Base-by-base conservation (phyloP, 2,113 vertebrate genomes). In the Hyla sarda region DNA sequence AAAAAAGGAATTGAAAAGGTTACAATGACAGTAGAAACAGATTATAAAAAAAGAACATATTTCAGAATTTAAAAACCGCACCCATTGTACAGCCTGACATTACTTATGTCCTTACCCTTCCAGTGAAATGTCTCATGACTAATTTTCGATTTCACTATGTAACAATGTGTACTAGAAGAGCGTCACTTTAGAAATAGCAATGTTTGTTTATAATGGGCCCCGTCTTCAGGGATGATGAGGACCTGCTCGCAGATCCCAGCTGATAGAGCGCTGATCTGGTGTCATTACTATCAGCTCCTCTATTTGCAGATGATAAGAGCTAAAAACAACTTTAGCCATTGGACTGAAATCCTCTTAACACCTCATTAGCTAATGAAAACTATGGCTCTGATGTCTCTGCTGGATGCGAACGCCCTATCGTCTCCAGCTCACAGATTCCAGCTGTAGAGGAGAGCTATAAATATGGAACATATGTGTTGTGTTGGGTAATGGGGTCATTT, bases 291-390 rank as follows among this genome's bases (percentile, higher is more conserved):
- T 52, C 48, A 32, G 28, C 48, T 77, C 48, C 72, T 48, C 41
- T 74, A 74, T 74, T 52, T 77, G 48, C 25, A 77, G 74, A 77
- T 52, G 73, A 76, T 77, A 77, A 32, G 16, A 32, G 74, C 47
- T 77, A 32, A 77, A 77, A 77, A 77, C 74, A 77, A 54, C 74
- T 77, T 41, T 77, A 34, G 47, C 48, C 48, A 77, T 52, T 52
- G 77, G 34, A 60, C 52, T 41, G 77, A 60, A 60, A 80, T 62
- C 52, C 37, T 34, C 34, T 60, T 80, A 80, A 80, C 52, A 80
- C 52, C 37, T 80, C 76, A 80, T 80, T 80, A 80, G 28, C 77
- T 80, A 80, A 80, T 80, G 77, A 60, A 80, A 34, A 62, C 32
- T 9, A 54, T 58, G 21, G 50, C 77, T 32, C 30, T 25, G 77